These are phyloP conservation scores for Nansenia antarctica DNA, from an alignment of 2,113 vertebrate species.

Conservation along the genomic window DNA sequence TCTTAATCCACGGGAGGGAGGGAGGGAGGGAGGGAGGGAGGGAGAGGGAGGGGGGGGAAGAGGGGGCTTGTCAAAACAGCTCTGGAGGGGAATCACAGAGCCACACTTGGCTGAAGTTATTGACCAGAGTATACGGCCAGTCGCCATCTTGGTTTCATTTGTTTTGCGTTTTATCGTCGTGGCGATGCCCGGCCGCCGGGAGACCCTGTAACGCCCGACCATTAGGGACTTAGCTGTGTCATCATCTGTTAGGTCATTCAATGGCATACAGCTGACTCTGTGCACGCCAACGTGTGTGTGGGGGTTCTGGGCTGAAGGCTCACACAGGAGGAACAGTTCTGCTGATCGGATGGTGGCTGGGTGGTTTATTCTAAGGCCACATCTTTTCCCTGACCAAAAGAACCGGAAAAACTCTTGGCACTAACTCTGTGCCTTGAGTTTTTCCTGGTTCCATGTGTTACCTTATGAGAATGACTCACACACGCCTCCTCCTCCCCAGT, in stretches of 20 bases:
- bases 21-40: too few relatives aligned
- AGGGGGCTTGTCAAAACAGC: slow-evolving; percentile 48
- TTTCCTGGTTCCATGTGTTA: too few relatives aligned
- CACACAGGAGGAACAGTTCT: not conserved
- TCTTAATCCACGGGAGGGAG: slow-evolving; percentile 67
- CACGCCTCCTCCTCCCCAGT: too few relatives aligned
- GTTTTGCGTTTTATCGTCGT: slow-evolving; percentile 5
- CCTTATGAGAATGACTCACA: too few relatives aligned
- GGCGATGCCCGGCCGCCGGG: slow-evolving; percentile 6
- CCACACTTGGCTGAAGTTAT: slow-evolving; percentile 46
- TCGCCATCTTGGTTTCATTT: slow-evolving; percentile 50
- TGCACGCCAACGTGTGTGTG: slow-evolving; percentile 1
- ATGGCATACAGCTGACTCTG: not conserved
- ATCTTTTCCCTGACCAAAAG: too few relatives aligned
- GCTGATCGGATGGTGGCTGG: not conserved
- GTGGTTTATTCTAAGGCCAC: not conserved
- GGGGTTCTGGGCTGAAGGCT: not conserved
- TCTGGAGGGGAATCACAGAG: slow-evolving; percentile 44
- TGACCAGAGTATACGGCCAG: slow-evolving; percentile 35
- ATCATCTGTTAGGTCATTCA: not conserved
- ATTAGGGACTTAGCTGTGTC: not conserved
- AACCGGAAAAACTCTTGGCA: too few relatives aligned
- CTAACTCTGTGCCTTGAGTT: too few relatives aligned
- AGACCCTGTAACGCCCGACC: not conserved
- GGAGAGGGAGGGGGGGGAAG: too few relatives aligned